A percentile compares a stretch with the other conserved stretches of the same genome.
Evolutionary conservation across 2,888 invertebrate species (phyloP).

Genomic region (Athalia rosae): DNA sequence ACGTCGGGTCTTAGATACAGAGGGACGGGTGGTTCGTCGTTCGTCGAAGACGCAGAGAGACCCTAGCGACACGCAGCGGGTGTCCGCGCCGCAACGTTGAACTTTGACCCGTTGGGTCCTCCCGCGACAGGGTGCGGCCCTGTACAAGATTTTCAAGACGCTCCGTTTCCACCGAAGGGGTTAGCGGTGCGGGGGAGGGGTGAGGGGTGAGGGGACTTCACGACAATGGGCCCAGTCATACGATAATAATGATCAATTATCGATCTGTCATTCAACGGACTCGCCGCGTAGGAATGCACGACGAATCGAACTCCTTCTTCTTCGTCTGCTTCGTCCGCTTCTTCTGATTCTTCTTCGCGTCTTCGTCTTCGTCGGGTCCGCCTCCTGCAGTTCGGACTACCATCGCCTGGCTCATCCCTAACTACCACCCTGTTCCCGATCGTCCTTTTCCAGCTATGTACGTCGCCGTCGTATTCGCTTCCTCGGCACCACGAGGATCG

Average conservation of each 20-base stretch:
- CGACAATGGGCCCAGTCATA: slow-evolving; percentile 67
- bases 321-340: slow-evolving; percentile 50
- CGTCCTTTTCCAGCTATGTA: slow-evolving; percentile 1
- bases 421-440: slow-evolving; percentile 7
- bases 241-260: slow-evolving; percentile 72
- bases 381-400: slow-evolving; percentile 44
- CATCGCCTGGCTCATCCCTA: background rate
- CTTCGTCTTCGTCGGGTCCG: slow-evolving; percentile 45
- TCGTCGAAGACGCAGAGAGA: slow-evolving; percentile 28
- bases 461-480: slow-evolving; percentile 1
- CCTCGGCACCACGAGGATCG: slow-evolving; percentile 50
- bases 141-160: slow-evolving; percentile 56
- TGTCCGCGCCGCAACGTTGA: slow-evolving; percentile 64
- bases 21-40: slow-evolving; percentile 23
- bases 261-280: slow-evolving; percentile 70
- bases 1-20: too few relatives aligned
- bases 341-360: slow-evolving; percentile 53
- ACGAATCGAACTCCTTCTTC: slow-evolving; percentile 65
- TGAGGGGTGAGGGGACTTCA: slow-evolving; percentile 55
- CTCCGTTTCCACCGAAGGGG: slow-evolving; percentile 46
- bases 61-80: slow-evolving; percentile 68
- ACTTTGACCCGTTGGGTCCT: slow-evolving; percentile 61
- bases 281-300: slow-evolving; percentile 65
- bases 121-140: slow-evolving; percentile 66
- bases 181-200: slow-evolving; percentile 54